These are phyloP conservation scores for Gymnorhina tibicen DNA, from an alignment of 2,113 vertebrate genomes.

Conservation along the genomic window DNA sequence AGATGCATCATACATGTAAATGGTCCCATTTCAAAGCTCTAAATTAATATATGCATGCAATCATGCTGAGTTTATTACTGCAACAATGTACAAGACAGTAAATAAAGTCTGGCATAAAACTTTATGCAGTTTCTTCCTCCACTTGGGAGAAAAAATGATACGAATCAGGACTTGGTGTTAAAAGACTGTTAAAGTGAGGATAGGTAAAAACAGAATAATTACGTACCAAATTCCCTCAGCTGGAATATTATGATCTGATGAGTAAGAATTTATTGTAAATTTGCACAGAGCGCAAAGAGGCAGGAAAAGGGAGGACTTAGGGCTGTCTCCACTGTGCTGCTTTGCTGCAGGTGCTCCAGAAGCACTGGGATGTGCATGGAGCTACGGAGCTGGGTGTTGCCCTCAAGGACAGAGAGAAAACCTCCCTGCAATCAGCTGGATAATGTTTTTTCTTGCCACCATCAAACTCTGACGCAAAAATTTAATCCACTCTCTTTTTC, in stretches of 20 bases:
- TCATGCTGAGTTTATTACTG: conserved; percentile 34
- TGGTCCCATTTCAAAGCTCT: neutral
- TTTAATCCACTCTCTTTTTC: neutral
- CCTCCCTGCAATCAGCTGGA: neutral
- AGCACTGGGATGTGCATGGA: neutral
- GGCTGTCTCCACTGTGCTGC: neutral
- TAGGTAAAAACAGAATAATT: neutral
- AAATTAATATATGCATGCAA: conserved; percentile 9
- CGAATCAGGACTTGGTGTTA: neutral
- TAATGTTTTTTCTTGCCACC: neutral
- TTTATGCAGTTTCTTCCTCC: neutral
- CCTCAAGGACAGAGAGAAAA: neutral
- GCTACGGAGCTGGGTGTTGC: neutral
- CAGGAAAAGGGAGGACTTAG: neutral
- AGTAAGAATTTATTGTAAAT: neutral
- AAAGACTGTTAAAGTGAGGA: neutral
- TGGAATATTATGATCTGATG: neutral
- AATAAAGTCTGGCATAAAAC: conserved; percentile 18
- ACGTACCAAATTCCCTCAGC: neutral
- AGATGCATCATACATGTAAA: neutral
- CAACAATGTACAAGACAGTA: conserved; percentile 5
- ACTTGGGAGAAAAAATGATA: neutral
- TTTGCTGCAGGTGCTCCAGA: neutral
- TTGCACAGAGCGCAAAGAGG: neutral
- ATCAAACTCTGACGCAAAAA: neutral